Conservation (phyloP, 2,113 vertebrate species). For the Formicarius rufipectus region DNA sequence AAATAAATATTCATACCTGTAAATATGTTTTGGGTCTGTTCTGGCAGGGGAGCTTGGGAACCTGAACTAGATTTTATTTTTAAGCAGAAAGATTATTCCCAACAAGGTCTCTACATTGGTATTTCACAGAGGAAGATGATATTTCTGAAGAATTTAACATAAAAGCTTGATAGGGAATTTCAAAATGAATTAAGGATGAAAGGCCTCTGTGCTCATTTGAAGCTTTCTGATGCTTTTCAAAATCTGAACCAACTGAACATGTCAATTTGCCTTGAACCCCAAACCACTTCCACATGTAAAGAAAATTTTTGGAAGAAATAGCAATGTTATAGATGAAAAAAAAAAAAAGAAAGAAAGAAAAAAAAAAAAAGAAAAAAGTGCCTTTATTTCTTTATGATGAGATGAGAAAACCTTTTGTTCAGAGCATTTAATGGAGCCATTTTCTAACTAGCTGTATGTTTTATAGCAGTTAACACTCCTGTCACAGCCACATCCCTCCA, state of each 20-base stretch:
- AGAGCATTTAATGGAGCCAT: not conserved
- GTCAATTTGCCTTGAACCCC: not conserved
- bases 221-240: not conserved
- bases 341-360: not conserved
- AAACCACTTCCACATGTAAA: not conserved
- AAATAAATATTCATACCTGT: not conserved
- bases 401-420: not conserved
- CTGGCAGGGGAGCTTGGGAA: not conserved
- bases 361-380: not conserved
- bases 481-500: not conserved
- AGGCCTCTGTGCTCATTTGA: not conserved
- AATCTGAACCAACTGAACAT: not conserved
- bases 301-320: not conserved
- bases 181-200: slow-evolving; percentile 12
- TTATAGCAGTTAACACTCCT: not conserved
- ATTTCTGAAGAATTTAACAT: not conserved
- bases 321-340: not conserved
- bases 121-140: not conserved
- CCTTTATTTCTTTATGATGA: not conserved
- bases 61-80: not conserved
- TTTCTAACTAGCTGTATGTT: not conserved
- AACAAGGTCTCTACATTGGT: not conserved
- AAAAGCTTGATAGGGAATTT: slow-evolving; percentile 12
- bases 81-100: not conserved
- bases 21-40: not conserved